These are phyloP conservation scores for Phataginus tricuspis DNA, from an alignment of 2,797 vertebrate genomes.

Conservation along the genomic window DNA sequence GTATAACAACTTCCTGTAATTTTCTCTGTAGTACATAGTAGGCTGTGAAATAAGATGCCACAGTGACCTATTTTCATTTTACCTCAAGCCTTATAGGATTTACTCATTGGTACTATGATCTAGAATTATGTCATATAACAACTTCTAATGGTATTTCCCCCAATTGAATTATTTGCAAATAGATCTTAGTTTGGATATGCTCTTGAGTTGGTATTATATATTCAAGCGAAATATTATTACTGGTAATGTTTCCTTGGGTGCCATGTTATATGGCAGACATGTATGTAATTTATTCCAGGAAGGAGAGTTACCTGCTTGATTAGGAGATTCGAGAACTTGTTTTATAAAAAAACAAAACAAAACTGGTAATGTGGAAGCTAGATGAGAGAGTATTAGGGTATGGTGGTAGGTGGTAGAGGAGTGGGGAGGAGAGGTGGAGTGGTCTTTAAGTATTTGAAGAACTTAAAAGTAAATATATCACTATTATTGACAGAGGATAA, in stretches of 20 bases:
- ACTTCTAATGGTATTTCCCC: not conserved
- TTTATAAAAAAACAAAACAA: not conserved
- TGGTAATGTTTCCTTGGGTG: not conserved
- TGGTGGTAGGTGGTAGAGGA: not conserved
- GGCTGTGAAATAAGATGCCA: slow-evolving; percentile 41
- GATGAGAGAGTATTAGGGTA: not conserved
- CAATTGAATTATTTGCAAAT: not conserved
- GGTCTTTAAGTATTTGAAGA: slow-evolving; percentile 24
- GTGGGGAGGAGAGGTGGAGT: not conserved
- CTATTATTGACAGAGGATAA: not conserved
- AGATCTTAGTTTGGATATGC: not conserved
- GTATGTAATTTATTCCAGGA: slow-evolving; percentile 11
- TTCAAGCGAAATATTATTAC: not conserved
- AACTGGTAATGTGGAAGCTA: not conserved
- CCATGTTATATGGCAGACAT: not conserved
- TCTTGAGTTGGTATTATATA: not conserved
- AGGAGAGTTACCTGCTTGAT: slow-evolving; percentile 16
- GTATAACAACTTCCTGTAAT: not conserved
- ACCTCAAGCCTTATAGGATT: slow-evolving; percentile 11
- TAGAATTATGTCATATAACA: slow-evolving; percentile 4
- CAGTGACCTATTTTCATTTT: slow-evolving; percentile 54
- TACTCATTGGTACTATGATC: slow-evolving; percentile 31
- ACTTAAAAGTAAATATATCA: not conserved
- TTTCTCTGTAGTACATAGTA: not conserved
- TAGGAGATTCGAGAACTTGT: not conserved